Evolutionary conservation across 1,140 invertebrate genomes (phyloP), one percentile per base, ranked within the genome.

Genomic region (Arion vulgaris): DNA sequence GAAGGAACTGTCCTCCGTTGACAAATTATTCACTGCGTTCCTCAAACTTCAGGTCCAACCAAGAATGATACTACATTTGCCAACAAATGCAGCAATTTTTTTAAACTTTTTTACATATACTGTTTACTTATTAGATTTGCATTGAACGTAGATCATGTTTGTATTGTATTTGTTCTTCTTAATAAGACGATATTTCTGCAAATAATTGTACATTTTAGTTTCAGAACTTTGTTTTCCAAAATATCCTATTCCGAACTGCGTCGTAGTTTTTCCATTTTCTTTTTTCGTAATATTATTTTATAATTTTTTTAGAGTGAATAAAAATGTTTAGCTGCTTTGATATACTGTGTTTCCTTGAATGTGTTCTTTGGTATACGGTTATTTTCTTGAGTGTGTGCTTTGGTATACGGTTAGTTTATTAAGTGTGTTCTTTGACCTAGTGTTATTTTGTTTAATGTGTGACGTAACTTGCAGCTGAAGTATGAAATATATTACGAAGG

Each of bases 21-120:
- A n/a, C 39, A 32, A 39, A 23, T 41, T 32, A 34, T 28, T 13
- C 62, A 66, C 62, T 66, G n/a, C 32, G n/a, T 32, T 66, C n/a
- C 62, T n/a, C 62, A 34, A 66, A 66, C 62, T 66, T 66, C 62
- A 66, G 62, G 62, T 66, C 5, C n/a, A 66, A 1, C 62, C 28
- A 66, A 66, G 62, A 66, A 66, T 66, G 62, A 66, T 66, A 66
- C 62, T 32, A 23, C 28, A 23, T 66, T 32, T 66, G 28, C 62
- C 62, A 66, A 34, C 62, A 66, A 66, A 32, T 32, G 62, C 62
- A 66, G 62, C 62, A 66, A 66, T 66, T 66, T 66, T 66, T 66
- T 28, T 66, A 32, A 2, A 41, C 7, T 73, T 73, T 41, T 5
- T 23, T 41, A 41, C 39, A 26, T 71, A 28, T 71, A 71, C 34